Evolutionary conservation across 2,888 invertebrate species (phyloP).

Genomic region (Spodoptera picta): DNA sequence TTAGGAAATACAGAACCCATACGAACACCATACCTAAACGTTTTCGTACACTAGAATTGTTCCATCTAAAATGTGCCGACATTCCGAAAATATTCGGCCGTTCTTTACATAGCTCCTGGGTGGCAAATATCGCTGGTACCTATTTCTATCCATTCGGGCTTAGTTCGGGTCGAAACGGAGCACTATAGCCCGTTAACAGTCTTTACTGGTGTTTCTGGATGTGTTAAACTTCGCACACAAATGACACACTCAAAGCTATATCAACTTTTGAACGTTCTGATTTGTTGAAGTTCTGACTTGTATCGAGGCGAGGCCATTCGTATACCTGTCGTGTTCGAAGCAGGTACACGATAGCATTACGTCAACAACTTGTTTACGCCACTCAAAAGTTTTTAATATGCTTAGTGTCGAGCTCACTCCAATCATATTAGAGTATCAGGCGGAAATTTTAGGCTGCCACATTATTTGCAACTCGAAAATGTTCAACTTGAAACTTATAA

Average conservation of each 20-base stretch:
- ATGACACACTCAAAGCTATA: slow-evolving; percentile 48
- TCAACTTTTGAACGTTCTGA: slow-evolving; percentile 43
- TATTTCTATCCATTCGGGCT: slow-evolving; percentile 45
- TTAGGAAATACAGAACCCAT: slow-evolving; percentile 23
- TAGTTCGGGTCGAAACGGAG: slow-evolving; percentile 12
- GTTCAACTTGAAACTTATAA: slow-evolving; percentile 79
- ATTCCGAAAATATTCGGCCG: slow-evolving; percentile 46
- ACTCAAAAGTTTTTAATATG: slow-evolving; percentile 77
- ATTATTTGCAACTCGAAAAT: slow-evolving; percentile 79
- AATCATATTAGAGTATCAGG: slow-evolving; percentile 80
- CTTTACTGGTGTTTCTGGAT: slow-evolving; percentile 28
- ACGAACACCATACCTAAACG: slow-evolving; percentile 44
- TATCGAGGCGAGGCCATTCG: background rate
- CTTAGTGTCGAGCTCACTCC: slow-evolving; percentile 69
- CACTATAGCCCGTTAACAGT: slow-evolving; percentile 25
- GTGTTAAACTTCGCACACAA: slow-evolving; percentile 52
- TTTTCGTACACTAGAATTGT: slow-evolving; percentile 32
- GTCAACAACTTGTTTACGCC: slow-evolving; percentile 70
- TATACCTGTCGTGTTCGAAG: slow-evolving; percentile 6
- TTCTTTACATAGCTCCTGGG: slow-evolving; percentile 38
- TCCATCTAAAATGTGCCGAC: slow-evolving; percentile 32
- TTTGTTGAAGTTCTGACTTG: slow-evolving; percentile 26
- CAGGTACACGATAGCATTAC: slow-evolving; percentile 19
- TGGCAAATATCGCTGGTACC: slow-evolving; percentile 30
- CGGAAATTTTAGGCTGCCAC: slow-evolving; percentile 70